Conservation (phyloP, 30 jellyfish, hydroid and myxozoan species). For the Sanderia malayensis region DNA sequence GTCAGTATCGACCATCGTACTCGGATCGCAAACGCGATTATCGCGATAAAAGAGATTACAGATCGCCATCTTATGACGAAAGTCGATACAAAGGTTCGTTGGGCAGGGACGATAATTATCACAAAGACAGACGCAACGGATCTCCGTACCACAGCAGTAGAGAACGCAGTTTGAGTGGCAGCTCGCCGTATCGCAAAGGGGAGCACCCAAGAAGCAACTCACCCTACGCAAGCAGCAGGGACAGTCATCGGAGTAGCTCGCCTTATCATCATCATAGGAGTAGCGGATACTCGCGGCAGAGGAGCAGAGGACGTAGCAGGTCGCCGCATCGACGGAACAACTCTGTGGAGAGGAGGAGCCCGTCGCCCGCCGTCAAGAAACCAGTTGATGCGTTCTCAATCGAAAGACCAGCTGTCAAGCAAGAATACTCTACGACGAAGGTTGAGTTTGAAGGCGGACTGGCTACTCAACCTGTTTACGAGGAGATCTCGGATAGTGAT, state of each 20-base stretch:
- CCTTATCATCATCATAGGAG: background rate
- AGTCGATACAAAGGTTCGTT: background rate
- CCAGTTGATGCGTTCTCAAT: background rate
- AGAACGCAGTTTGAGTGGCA: background rate
- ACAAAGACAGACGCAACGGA: background rate
- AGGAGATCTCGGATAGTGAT: conserved; percentile 83
- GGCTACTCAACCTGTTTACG: conserved; percentile 48
- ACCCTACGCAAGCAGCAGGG: background rate
- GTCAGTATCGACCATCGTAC: background rate
- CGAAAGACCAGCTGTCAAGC: background rate
- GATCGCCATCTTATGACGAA: background rate
- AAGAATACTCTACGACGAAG: background rate
- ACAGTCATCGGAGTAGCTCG: background rate
- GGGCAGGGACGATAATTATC: background rate
- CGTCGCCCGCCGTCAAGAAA: background rate
- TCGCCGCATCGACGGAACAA: conserved; percentile 1
- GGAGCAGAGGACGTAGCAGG: conserved; percentile 5
- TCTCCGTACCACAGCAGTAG: background rate
- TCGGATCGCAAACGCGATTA: background rate
- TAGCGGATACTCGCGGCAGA: background rate
- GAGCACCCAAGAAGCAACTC: background rate
- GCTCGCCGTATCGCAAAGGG: background rate
- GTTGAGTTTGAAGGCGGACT: background rate
- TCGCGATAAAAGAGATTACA: background rate
- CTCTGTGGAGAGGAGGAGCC: background rate